These are phyloP conservation scores for Morus bassanus DNA, from an alignment of 2,797 vertebrate genomes.

Conservation along the genomic window DNA sequence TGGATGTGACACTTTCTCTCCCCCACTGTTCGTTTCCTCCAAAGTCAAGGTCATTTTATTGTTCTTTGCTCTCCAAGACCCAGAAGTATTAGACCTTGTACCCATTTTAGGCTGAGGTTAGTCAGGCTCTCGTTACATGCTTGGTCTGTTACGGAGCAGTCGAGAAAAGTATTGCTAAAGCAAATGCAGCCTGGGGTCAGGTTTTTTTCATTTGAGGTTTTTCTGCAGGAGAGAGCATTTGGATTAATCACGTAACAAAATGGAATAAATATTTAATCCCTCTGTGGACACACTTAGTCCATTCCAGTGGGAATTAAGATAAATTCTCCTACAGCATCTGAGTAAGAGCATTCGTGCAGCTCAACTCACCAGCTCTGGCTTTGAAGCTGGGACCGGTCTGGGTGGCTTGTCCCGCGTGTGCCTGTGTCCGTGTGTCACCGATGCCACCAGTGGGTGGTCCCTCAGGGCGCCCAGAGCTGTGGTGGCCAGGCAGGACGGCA, in stretches of 20 bases:
- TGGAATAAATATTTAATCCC: constrained; percentile 10
- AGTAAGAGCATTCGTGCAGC: neutral
- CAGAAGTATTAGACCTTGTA: neutral
- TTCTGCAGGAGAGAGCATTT: neutral
- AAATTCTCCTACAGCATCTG: neutral
- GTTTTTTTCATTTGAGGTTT: neutral
- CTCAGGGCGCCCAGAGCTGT: neutral
- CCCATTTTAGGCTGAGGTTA: neutral
- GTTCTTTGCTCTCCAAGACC: neutral
- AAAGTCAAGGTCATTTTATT: neutral
- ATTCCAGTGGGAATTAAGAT: neutral
- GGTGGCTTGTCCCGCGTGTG: neutral
- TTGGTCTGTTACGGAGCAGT: neutral
- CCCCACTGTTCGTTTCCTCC: neutral
- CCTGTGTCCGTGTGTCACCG: accelerated
- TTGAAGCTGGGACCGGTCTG: neutral
- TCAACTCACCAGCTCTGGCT: neutral
- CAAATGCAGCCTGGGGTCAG: neutral
- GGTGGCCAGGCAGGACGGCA: neutral
- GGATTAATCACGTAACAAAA: neutral
- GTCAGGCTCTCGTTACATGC: neutral
- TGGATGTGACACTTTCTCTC: neutral
- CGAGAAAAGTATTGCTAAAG: neutral
- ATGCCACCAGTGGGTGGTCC: neutral
- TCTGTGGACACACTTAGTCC: neutral